Conservation (phyloP, 1,140 invertebrate species). For the Triops cancriformis region DNA sequence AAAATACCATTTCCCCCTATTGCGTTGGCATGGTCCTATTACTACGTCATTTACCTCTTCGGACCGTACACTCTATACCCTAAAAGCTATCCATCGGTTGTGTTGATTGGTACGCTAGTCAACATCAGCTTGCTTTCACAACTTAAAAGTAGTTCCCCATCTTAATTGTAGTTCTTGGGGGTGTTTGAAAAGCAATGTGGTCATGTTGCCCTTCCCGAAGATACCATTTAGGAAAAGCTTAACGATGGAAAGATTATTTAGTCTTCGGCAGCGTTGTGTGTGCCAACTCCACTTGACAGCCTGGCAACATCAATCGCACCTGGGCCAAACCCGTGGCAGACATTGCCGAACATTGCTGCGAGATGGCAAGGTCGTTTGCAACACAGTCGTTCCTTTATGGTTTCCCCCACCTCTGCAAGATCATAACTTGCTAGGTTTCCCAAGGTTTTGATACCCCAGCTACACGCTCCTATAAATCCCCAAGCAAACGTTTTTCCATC, state of each 20-base stretch:
- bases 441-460: not conserved
- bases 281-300: not conserved
- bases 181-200: no score
- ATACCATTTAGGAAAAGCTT: no score
- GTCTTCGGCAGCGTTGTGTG: no score
- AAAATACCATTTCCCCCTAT: not conserved
- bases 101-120: no score
- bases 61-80: not conserved
- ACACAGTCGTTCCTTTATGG: not conserved
- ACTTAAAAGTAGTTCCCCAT: no score
- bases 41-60: not conserved
- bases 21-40: not conserved
- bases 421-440: not conserved
- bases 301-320: not conserved
- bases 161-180: no score
- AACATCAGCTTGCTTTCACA: no score
- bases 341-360: not conserved
- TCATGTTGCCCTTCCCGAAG: no score
- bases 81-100: no score
- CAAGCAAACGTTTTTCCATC: not conserved
- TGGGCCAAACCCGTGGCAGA: not conserved
- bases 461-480: no score
- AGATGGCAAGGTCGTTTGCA: not conserved
- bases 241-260: no score
- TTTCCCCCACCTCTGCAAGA: not conserved